Evolutionary conservation across 1,140 invertebrate genomes (phyloP).

Genomic region (Caenorhabditis elegans): WBcel235 BX284605.5:9146501-9147000

Average conservation of each 20-base stretch:
- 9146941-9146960: background rate
- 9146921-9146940: no score
- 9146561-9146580: background rate
- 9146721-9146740: background rate
- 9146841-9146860: background rate
- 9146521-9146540: background rate
- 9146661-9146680: no score
- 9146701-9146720: no score
- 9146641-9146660: no score
- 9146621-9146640: no score
- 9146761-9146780: slow-evolving; percentile 31
- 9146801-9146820: background rate
- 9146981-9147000: background rate
- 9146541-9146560: background rate
- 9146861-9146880: background rate
- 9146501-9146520: background rate
- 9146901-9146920: no score
- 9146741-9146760: slow-evolving; percentile 35
- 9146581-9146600: slow-evolving; percentile 6
- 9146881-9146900: background rate
- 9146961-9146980: background rate
- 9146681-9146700: no score
- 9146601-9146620: no score
- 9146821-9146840: slow-evolving; percentile 30
- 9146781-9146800: background rate